Conservation (phyloP, 1,140 invertebrate genomes). For the Drosophila mojavensis region DNA sequence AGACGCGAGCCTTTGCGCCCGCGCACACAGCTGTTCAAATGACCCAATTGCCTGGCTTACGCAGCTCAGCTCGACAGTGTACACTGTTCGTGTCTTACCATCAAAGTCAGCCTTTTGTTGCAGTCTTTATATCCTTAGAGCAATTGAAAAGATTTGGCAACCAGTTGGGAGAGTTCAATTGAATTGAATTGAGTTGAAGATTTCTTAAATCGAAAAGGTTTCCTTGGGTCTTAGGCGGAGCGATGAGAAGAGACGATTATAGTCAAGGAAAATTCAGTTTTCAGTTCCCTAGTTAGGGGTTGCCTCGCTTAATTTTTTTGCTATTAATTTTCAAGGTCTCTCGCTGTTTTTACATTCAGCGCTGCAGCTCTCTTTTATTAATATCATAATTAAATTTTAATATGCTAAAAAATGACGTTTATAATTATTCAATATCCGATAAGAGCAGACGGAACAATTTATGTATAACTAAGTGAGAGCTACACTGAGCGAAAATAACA, state of each 20-base stretch:
- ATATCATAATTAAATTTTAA: slow-evolving; percentile 25
- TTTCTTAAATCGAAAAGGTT: no score
- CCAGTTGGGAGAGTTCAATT: no score
- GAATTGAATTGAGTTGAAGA: no score
- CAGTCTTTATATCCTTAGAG: no score
- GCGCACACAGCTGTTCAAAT: slow-evolving; percentile 68
- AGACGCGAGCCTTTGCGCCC: slow-evolving; percentile 41
- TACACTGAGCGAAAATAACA: slow-evolving; percentile 1
- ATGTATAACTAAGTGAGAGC: background rate
- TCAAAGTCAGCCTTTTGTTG: background rate
- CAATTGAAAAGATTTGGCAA: no score
- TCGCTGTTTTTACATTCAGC: background rate
- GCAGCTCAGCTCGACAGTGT: background rate
- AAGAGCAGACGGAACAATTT: slow-evolving; percentile 8
- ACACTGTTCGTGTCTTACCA: background rate
- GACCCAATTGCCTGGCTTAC: slow-evolving; percentile 35
- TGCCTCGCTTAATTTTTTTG: background rate
- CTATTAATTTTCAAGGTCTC: background rate
- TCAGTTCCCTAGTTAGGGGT: no score
- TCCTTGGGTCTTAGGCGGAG: no score
- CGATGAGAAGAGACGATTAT: no score
- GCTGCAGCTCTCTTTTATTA: slow-evolving; percentile 3
- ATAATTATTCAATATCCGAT: slow-evolving; percentile 28
- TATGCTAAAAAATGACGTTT: slow-evolving; percentile 12
- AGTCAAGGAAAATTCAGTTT: no score